Conservation (phyloP, 2,888 invertebrate species). For the Endotricha flammealis region DNA sequence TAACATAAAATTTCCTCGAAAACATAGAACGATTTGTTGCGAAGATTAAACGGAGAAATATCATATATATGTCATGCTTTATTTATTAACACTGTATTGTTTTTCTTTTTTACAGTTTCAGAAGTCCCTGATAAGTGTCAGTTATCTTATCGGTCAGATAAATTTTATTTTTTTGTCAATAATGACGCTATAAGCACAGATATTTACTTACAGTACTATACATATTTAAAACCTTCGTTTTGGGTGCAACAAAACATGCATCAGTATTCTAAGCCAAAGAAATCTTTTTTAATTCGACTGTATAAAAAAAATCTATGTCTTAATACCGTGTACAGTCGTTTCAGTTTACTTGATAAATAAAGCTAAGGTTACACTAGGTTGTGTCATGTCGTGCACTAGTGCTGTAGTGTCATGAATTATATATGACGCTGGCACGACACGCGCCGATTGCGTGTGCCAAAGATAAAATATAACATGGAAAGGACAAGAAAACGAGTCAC, state of each 20-base stretch:
- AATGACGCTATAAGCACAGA: no score
- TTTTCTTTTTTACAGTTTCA: no score
- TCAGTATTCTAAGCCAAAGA: no score
- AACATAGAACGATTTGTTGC: slow-evolving; percentile 56
- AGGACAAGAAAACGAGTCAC: slow-evolving; percentile 21
- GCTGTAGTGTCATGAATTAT: slow-evolving; percentile 45
- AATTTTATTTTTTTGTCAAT: no score
- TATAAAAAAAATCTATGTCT: slow-evolving; percentile 4
- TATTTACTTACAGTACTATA: no score
- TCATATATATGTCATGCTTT: no score
- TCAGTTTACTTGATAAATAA: slow-evolving; percentile 18
- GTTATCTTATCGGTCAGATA: no score
- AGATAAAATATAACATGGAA: slow-evolving; percentile 13
- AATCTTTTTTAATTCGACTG: no score
- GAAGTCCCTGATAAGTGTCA: no score
- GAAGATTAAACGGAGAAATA: slow-evolving; percentile 63
- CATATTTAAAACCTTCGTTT: no score
- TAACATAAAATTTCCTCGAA: slow-evolving; percentile 52
- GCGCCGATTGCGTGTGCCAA: slow-evolving; percentile 45
- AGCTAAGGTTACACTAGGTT: slow-evolving; percentile 29
- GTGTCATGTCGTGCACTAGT: slow-evolving; percentile 23
- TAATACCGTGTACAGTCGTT: slow-evolving; percentile 1
- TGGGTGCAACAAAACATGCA: no score
- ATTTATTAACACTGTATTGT: neutral
- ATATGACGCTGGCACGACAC: slow-evolving; percentile 37